These are phyloP conservation scores for Phallusia fumigata DNA, from an alignment of 23 tunicate species.

Conservation along the genomic window DNA sequence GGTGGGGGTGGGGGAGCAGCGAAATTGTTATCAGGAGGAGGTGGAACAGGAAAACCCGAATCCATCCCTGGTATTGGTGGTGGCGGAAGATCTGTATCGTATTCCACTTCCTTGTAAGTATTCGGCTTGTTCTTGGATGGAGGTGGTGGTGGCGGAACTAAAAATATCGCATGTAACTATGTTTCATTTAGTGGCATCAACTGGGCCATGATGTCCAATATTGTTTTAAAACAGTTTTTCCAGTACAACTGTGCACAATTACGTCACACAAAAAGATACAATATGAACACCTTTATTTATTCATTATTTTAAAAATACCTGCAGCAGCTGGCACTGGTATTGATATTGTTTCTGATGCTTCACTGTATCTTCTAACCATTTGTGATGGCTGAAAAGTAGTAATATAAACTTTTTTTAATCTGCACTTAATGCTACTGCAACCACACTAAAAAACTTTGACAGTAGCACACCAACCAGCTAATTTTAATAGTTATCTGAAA, in stretches of 20 bases:
- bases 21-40: conserved; percentile 15
- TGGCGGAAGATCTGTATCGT: conserved; percentile 3
- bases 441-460: no score
- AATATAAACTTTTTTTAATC: no score
- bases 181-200: no score
- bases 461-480: no score
- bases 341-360: background rate
- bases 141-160: conserved; percentile 46
- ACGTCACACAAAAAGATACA: no score
- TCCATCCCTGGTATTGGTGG: conserved; percentile 18
- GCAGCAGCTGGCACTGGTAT: background rate
- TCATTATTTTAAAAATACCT: background rate
- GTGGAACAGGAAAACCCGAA: conserved; percentile 3
- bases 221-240: no score
- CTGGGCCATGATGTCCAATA: no score
- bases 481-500: no score
- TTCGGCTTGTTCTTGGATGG: background rate
- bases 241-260: no score
- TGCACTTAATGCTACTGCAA: no score
- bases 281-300: background rate
- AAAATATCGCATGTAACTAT: background rate
- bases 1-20: conserved; percentile 24
- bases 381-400: no score
- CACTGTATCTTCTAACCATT: no score
- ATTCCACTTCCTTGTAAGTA: conserved; percentile 1